Evolutionary conservation across 1,140 invertebrate genomes (phyloP).

Genomic region (Apis dorsata): DNA sequence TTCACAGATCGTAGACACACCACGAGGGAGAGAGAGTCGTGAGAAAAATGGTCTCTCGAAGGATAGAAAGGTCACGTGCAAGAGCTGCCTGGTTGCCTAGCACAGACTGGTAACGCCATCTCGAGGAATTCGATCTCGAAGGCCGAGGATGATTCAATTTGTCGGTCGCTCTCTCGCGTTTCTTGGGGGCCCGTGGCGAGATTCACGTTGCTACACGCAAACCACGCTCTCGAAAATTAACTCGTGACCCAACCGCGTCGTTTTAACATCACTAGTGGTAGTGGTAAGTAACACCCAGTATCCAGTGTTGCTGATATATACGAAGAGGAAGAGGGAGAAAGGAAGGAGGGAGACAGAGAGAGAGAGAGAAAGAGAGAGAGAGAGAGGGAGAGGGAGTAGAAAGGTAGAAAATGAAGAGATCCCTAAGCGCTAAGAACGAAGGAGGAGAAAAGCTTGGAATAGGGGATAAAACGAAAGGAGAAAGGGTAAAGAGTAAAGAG

Average conservation of each 20-base stretch:
- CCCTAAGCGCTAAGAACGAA: too few species aligned
- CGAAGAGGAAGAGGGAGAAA: background rate
- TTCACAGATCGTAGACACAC: too few species aligned
- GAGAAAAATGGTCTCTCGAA: too few species aligned
- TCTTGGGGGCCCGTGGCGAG: slow-evolving; percentile 67
- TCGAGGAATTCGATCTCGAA: slow-evolving; percentile 27
- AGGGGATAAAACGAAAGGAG: background rate
- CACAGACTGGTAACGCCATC: background rate
- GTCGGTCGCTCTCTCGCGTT: slow-evolving; percentile 60
- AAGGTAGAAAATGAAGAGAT: too few species aligned
- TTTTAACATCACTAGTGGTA: slow-evolving; percentile 36
- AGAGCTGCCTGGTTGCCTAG: too few species aligned
- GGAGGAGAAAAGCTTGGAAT: too few species aligned
- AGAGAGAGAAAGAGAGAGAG: slow-evolving; percentile 3
- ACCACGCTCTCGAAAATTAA: slow-evolving; percentile 67
- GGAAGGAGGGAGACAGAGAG: background rate
- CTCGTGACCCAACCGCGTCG: slow-evolving; percentile 57
- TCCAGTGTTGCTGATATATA: slow-evolving; percentile 30
- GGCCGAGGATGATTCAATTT: slow-evolving; percentile 78
- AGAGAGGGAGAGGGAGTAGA: too few species aligned
- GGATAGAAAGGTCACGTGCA: background rate
- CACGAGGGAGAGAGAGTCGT: too few species aligned
- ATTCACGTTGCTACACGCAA: slow-evolving; percentile 70
- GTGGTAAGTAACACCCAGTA: slow-evolving; percentile 24
- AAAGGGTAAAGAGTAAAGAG: background rate